Evolutionary conservation across 2,113 vertebrate species (phyloP).

Genomic region (Hippocampus guttulatus): DNA sequence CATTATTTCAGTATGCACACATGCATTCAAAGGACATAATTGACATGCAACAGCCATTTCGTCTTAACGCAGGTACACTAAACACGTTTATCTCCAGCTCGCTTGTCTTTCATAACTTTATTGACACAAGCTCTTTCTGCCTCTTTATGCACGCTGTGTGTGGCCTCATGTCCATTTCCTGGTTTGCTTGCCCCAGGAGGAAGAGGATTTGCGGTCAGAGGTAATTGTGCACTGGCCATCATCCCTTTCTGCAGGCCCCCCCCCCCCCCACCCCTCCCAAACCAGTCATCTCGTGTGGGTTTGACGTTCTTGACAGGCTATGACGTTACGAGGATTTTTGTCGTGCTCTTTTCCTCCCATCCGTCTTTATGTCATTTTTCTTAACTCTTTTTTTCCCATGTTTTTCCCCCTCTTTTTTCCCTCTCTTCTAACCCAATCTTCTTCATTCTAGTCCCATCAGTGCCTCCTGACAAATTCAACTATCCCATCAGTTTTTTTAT

Average conservation of each 20-base stretch:
- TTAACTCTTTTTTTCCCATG: conserved; percentile 6
- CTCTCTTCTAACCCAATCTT: conserved; percentile 44
- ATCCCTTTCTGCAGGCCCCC: conserved; percentile 20
- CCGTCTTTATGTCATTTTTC: conserved; percentile 18
- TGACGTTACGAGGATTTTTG: conserved; percentile 7
- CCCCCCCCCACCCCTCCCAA: neutral
- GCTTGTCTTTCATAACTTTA: neutral
- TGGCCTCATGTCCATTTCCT: conserved; percentile 41
- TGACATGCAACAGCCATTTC: too few relatives aligned
- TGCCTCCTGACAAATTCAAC: conserved; percentile 50
- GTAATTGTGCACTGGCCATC: conserved; percentile 58
- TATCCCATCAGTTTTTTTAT: conserved; percentile 21
- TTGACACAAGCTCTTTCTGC: neutral
- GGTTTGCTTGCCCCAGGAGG: conserved; percentile 62
- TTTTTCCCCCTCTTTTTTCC: neutral
- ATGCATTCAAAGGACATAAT: too few relatives aligned
- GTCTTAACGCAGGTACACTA: neutral
- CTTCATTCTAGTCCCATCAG: conserved; percentile 53
- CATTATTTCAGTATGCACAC: too few relatives aligned
- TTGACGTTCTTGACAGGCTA: conserved; percentile 34
- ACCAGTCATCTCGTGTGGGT: conserved; percentile 38
- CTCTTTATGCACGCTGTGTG: conserved; percentile 16
- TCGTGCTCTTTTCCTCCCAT: conserved; percentile 16
- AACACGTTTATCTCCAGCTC: neutral
- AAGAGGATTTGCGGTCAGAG: conserved; percentile 75